Percentiles rank a stretch among this genome's conserved stretches.
Evolutionary conservation across 2,888 invertebrate species (phyloP).

Genomic region (Acrobasis consociella): DNA sequence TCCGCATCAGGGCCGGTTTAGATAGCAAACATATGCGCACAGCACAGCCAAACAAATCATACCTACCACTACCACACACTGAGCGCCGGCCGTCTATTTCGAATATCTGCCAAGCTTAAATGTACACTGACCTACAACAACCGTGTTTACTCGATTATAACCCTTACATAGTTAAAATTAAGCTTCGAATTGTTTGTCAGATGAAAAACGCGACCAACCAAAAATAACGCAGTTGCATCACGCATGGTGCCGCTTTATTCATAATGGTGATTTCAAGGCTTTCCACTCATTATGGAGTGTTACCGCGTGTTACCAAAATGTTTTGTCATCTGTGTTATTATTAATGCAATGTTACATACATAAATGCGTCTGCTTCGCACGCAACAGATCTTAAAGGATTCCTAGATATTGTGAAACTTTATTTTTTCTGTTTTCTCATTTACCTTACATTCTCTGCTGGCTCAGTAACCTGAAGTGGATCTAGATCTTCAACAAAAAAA

Average conservation of each 20-base stretch:
- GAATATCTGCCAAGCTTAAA: slow-evolving; percentile 13
- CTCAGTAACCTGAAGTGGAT: too few relatives aligned
- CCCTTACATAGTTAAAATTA: not conserved
- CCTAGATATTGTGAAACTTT: not conserved
- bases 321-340: slow-evolving; percentile 1
- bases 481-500: too few relatives aligned
- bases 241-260: slow-evolving; percentile 5
- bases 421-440: too few relatives aligned
- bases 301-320: not conserved
- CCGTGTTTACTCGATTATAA: not conserved
- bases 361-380: not conserved
- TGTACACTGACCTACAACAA: slow-evolving; percentile 14
- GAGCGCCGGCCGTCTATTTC: not conserved
- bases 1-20: slow-evolving; percentile 10
- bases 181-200: not conserved
- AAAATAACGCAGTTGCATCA: slow-evolving; percentile 13
- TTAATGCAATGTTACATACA: not conserved
- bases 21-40: slow-evolving; percentile 4
- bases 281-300: slow-evolving; percentile 1
- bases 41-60: slow-evolving; percentile 9
- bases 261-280: slow-evolving; percentile 2
- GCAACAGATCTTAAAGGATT: not conserved
- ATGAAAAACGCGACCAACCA: not conserved
- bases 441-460: too few relatives aligned
- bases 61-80: slow-evolving; percentile 16